Conservation (phyloP, 2,113 vertebrate species). For the Equus przewalskii region DNA sequence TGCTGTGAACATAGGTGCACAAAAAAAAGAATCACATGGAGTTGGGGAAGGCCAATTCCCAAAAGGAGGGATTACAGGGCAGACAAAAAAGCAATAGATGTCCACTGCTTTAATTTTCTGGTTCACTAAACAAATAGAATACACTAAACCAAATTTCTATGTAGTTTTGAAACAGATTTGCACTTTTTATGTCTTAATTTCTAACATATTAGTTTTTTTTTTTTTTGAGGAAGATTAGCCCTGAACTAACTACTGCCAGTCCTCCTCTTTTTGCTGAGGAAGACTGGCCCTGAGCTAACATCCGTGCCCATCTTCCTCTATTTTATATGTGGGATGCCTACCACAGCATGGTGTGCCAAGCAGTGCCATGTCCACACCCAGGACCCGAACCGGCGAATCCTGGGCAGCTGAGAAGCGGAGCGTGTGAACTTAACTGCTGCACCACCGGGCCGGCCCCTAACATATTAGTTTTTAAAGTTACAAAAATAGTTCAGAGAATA, state of each 20-base stretch:
- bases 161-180: background rate
- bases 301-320: no score
- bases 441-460: background rate
- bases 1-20: background rate
- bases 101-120: background rate
- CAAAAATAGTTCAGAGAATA: background rate
- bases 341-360: no score
- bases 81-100: background rate
- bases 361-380: no score
- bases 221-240: no score
- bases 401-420: no score
- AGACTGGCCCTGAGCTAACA: no score
- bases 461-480: background rate
- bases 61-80: background rate
- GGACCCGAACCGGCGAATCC: no score
- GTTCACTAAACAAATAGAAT: background rate
- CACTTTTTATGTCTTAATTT: background rate
- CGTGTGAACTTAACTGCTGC: no score
- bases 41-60: background rate
- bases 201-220: background rate
- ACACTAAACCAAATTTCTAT: background rate
- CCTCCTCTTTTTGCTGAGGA: no score
- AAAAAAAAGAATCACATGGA: background rate
- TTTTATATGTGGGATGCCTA: no score
- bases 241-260: no score